phyloP scores from a whole-genome alignment of 2,797 vertebrate species.

The Cyclura pinguis region DNA sequence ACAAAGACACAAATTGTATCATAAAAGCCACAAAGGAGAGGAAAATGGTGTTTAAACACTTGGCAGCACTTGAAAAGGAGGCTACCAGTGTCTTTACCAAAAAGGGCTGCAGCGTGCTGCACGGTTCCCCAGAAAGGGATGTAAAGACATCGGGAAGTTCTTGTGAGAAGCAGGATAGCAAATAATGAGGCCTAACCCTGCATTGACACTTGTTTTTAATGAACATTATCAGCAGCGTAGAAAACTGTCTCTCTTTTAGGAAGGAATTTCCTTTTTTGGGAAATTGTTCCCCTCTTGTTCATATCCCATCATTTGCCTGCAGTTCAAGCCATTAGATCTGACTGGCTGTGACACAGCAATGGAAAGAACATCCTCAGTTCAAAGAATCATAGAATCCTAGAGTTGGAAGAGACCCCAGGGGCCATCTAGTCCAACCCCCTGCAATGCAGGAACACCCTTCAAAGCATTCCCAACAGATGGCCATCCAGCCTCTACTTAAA shows the following conservation, averaged over 20 bases:
- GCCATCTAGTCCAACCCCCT: too few relatives aligned
- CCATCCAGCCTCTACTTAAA: too few relatives aligned
- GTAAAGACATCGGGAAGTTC: neutral
- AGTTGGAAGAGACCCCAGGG: too few relatives aligned
- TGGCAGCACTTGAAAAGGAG: slow-evolving; percentile 50
- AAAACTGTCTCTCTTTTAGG: neutral
- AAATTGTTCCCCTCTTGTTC: neutral
- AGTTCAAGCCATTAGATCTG: too few relatives aligned
- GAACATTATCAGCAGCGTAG: neutral
- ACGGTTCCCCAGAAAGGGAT: neutral
- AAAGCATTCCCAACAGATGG: too few relatives aligned
- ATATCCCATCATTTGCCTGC: neutral
- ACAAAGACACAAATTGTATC: slow-evolving; percentile 61
- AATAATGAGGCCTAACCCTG: neutral
- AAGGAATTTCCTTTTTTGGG: neutral
- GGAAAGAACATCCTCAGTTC: too few relatives aligned
- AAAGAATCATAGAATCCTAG: too few relatives aligned
- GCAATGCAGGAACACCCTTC: too few relatives aligned
- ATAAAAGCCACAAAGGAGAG: slow-evolving; percentile 64
- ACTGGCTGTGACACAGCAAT: too few relatives aligned
- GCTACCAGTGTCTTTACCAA: slow-evolving; percentile 22
- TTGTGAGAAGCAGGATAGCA: neutral
- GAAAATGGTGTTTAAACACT: slow-evolving; percentile 56
- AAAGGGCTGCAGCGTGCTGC: neutral
- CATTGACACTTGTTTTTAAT: neutral